phyloP scores from a whole-genome alignment of 1,140 invertebrate genomes.

The Delia radicum region DNA sequence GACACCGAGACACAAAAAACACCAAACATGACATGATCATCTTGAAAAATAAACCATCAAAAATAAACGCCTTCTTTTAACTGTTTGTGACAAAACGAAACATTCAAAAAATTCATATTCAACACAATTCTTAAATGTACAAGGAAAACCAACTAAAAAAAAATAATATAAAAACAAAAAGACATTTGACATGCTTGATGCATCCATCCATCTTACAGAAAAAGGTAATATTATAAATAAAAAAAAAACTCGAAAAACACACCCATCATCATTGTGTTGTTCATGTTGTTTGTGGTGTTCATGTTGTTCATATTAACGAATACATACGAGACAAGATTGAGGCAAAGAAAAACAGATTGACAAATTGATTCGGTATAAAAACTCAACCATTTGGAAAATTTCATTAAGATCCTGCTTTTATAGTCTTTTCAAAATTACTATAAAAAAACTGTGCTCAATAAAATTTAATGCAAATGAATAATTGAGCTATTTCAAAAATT shows the following conservation, averaged over 20 bases:
- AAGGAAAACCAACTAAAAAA: no score
- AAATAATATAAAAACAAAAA: neutral
- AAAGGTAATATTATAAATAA: no score
- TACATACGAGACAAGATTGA: neutral
- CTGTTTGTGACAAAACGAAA: neutral
- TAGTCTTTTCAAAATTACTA: no score
- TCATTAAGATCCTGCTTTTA: neutral
- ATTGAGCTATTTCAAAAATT: no score
- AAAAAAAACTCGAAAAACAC: neutral
- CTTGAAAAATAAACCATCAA: neutral
- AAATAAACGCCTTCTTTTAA: neutral
- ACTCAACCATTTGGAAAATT: neutral
- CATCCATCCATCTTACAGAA: no score
- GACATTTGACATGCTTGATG: neutral
- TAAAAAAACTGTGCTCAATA: no score
- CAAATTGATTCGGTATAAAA: neutral
- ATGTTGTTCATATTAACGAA: neutral
- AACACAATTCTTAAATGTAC: no score
- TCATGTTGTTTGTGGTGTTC: neutral
- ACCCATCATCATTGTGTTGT: neutral
- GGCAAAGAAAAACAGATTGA: neutral
- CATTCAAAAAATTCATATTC: neutral
- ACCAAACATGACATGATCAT: neutral
- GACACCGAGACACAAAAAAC: neutral
- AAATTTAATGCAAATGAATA: no score